Evolutionary conservation across 2,113 vertebrate genomes (phyloP).

Genomic region (Balaeniceps rex): DNA sequence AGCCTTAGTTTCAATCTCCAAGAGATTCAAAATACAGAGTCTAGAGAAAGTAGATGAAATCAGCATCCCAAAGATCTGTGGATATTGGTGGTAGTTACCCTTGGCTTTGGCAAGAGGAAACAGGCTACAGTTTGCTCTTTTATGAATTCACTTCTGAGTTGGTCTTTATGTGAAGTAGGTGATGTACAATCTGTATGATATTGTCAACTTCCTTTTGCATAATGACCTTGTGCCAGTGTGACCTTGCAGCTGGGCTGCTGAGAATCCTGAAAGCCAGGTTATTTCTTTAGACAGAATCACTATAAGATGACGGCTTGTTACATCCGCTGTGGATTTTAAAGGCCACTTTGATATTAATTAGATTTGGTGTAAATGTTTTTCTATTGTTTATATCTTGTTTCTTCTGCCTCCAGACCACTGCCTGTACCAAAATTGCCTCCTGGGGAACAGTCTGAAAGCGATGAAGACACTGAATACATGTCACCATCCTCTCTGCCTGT

Average conservation of each 20-base stretch:
- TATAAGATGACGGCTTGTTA: background rate
- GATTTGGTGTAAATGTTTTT: background rate
- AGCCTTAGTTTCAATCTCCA: background rate
- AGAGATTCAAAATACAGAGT: background rate
- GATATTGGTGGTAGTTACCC: background rate
- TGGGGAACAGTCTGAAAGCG: constrained; percentile 81
- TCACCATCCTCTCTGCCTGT: constrained; percentile 89
- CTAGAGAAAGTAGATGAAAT: background rate
- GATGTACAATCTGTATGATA: background rate
- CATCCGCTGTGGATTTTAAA: background rate
- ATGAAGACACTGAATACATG: constrained; percentile 95
- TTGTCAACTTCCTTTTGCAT: background rate
- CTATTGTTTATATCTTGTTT: background rate
- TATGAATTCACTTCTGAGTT: background rate
- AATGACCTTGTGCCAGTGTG: background rate
- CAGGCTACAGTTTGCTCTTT: background rate
- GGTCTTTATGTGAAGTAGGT: background rate
- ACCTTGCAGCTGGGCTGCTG: background rate
- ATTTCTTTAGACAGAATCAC: background rate
- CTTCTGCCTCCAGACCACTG: constrained; percentile 74
- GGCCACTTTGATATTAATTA: background rate
- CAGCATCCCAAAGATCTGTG: background rate
- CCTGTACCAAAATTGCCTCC: constrained; percentile 74
- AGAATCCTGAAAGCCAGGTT: background rate
- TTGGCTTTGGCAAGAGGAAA: background rate